Conservation (phyloP, 2,888 invertebrate species). For the Thymelicus acteon region DNA sequence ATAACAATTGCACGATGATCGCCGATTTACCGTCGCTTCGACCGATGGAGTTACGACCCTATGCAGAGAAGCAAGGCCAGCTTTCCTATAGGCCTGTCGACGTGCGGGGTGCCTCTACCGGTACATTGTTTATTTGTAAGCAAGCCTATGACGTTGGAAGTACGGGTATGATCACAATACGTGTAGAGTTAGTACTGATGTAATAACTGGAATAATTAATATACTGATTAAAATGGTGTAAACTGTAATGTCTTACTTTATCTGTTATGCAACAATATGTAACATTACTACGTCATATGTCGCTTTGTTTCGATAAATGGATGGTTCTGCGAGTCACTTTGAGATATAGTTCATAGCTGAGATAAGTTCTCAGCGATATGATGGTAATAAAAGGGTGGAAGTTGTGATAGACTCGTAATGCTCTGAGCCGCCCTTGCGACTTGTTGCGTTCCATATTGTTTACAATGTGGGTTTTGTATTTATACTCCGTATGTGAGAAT, state of each 20-base stretch:
- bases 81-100: conserved; percentile 47
- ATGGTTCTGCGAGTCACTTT: conserved; percentile 47
- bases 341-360: conserved; percentile 16
- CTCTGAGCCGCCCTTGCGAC: conserved; percentile 56
- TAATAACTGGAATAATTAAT: not conserved
- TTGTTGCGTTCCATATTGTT: conserved; percentile 71
- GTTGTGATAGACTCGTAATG: conserved; percentile 54
- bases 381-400: conserved; percentile 58
- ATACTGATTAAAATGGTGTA: not conserved
- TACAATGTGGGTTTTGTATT: conserved; percentile 61
- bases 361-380: conserved; percentile 41
- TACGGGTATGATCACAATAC: conserved; percentile 25
- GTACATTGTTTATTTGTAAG: conserved; percentile 64
- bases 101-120: conserved; percentile 54
- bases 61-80: conserved; percentile 50
- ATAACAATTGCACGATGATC: conserved; percentile 67
- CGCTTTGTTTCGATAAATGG: conserved; percentile 41
- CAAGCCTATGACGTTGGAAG: conserved; percentile 58
- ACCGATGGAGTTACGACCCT: conserved; percentile 56
- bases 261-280: conserved; percentile 10
- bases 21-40: conserved; percentile 66
- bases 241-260: not conserved
- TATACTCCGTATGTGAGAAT: conserved; percentile 23
- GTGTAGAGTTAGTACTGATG: conserved; percentile 1
- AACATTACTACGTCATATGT: conserved; percentile 36